phyloP scores from a whole-genome alignment of 2,113 vertebrate genomes.

The Vidua macroura region DNA sequence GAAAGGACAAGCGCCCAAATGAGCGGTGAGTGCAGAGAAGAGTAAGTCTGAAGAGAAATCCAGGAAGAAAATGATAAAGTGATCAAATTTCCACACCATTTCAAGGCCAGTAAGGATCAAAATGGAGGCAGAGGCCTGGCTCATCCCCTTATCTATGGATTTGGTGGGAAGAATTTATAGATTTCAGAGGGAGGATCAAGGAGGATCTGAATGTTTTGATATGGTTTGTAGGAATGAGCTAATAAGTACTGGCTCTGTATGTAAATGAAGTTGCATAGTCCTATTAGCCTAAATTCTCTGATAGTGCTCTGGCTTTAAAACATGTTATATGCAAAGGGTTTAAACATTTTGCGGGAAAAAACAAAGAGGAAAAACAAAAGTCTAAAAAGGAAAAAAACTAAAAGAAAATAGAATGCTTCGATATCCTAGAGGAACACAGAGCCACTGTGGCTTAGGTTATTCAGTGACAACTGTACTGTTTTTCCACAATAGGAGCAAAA shows the following conservation, averaged over 20 bases:
- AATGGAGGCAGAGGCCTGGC: neutral
- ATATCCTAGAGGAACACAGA: neutral
- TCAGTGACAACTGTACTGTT: neutral
- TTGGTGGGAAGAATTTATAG: conserved; percentile 27
- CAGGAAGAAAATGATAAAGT: neutral
- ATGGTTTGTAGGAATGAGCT: neutral
- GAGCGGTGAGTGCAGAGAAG: neutral
- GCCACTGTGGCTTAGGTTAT: neutral
- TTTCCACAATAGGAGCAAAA: neutral
- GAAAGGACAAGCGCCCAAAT: neutral
- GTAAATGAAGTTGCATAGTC: neutral
- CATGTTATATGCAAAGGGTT: neutral
- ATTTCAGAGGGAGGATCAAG: conserved; percentile 9
- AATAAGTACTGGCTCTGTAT: neutral
- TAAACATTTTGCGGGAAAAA: rapidly evolving
- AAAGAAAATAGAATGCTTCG: neutral
- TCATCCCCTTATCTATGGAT: conserved; percentile 33
- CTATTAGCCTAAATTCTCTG: neutral
- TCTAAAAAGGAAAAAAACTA: neutral
- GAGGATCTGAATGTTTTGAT: conserved; percentile 13
- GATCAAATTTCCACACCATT: neutral
- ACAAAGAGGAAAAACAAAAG: too few species aligned
- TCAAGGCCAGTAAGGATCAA: neutral
- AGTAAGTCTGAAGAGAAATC: neutral
- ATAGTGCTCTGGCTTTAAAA: neutral